Conservation (phyloP, 1,140 invertebrate species). For the Chionoecetes opilio region DNA sequence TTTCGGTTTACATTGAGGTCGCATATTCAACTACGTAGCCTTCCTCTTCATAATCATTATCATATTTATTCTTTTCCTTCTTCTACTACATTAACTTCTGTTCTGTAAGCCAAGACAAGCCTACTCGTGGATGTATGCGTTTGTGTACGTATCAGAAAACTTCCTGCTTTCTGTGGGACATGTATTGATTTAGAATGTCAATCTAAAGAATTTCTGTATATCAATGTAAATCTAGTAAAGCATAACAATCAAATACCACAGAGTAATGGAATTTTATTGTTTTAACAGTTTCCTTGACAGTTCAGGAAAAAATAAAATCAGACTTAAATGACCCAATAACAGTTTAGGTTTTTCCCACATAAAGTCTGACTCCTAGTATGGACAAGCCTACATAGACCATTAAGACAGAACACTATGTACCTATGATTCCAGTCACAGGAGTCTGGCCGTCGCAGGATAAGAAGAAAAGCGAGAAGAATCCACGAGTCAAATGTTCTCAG, state of each 20-base stretch:
- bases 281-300: background rate
- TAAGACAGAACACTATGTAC: background rate
- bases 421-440: background rate
- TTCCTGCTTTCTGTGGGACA: too few species aligned
- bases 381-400: background rate
- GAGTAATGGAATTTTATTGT: background rate
- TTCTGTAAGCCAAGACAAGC: too few species aligned
- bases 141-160: too few species aligned
- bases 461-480: background rate
- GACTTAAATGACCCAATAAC: conserved; percentile 25
- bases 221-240: too few species aligned
- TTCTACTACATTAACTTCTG: too few species aligned
- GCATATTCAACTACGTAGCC: too few species aligned
- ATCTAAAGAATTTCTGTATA: too few species aligned
- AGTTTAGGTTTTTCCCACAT: background rate
- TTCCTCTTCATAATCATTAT: too few species aligned
- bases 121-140: too few species aligned
- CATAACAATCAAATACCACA: background rate
- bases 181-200: too few species aligned
- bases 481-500: conserved; percentile 4
- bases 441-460: background rate
- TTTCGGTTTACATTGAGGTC: too few species aligned
- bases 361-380: background rate
- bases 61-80: too few species aligned
- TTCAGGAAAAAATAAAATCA: conserved; percentile 31